phyloP scores from a whole-genome alignment of 2,888 invertebrate species.

The Zaprionus obscuricornis region DNA sequence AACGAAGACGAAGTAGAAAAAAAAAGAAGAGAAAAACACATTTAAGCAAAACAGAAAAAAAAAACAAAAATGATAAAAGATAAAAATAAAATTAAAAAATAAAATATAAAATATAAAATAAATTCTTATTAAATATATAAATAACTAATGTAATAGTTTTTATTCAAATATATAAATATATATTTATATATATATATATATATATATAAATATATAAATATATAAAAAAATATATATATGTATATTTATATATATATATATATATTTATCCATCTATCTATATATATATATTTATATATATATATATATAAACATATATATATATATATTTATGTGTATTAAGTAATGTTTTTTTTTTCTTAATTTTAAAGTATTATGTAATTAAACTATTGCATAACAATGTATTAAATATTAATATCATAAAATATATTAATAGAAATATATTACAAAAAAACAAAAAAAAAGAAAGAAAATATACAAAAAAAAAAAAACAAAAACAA shows the following conservation, averaged over 20 bases:
- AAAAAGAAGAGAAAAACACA: neutral
- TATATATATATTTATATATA: conserved; percentile 1
- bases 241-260: conserved; percentile 19
- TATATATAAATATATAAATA: conserved; percentile 14
- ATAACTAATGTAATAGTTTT: conserved; percentile 75
- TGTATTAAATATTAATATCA: conserved; percentile 76
- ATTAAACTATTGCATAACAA: conserved; percentile 66
- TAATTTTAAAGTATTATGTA: conserved; percentile 66
- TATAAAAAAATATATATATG: conserved; percentile 35
- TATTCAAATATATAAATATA: conserved; percentile 55
- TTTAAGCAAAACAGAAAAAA: conserved; percentile 4
- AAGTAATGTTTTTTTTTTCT: conserved; percentile 57
- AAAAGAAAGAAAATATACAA: conserved; percentile 36
- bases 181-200: conserved; percentile 12
- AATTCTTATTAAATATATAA: conserved; percentile 60
- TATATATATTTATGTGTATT: conserved; percentile 26
- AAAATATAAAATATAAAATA: conserved; percentile 37
- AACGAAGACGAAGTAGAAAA: conserved; percentile 19
- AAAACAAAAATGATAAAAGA: conserved; percentile 39
- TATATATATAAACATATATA: conserved; percentile 20
- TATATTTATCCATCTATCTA: too few relatives aligned
- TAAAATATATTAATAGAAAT: conserved; percentile 70
- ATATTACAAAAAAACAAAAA: conserved; percentile 44
- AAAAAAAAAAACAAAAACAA: conserved; percentile 38
- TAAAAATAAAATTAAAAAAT: conserved; percentile 33